Base-by-base conservation (phyloP, 2,888 invertebrate genomes). In the Xestia sexstrigata region DNA sequence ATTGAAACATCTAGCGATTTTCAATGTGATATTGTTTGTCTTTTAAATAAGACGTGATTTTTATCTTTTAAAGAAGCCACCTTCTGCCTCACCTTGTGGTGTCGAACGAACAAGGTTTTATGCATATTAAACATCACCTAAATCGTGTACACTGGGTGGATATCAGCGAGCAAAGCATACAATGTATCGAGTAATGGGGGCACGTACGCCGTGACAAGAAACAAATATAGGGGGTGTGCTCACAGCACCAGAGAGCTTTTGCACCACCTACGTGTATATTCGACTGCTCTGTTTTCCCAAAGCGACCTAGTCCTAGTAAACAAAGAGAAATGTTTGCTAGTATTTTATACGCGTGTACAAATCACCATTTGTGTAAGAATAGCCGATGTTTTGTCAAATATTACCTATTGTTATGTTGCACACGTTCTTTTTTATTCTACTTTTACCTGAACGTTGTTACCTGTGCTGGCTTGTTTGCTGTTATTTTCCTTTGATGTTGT, bases 121-220 rank as follows among this genome's bases (percentile, higher is more conserved):
- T 79, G 79, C 81, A 85, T 83, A 85, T 83, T 79, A 87, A 88
- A 86, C 86, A 82, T 83, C 76, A 76, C 76, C 78, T 81, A 80
- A 87, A 76, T 69, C 20, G 76, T 62, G 55, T 62, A 45, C 65
- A 71, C 76, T 68, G 42, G 70, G 69, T 83, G 71, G 74, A 81
- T 89, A 89, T 85, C 87, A 87, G 84, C 85, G 85, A 85, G 84
- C 81, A 87, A 87, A 87, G 87, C 87, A 88, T 89, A 80, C 89
- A 89, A 89, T 89, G 89, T 91, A 89, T 87, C 87, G 49, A 81
- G 91, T 93, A 95, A 94, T 93, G 93, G 92, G 93, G 90, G 89
- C 94, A 95, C 94, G 94, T 88, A 85, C 80, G 81, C 79, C 86
- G 90, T 90, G 93, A 92, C 94, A 93, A 91, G 92, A 90, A 93